Percentiles rank a stretch among this genome's conserved stretches.
phyloP scores from a whole-genome alignment of 2,113 vertebrate species.

The Sitta europaea region DNA sequence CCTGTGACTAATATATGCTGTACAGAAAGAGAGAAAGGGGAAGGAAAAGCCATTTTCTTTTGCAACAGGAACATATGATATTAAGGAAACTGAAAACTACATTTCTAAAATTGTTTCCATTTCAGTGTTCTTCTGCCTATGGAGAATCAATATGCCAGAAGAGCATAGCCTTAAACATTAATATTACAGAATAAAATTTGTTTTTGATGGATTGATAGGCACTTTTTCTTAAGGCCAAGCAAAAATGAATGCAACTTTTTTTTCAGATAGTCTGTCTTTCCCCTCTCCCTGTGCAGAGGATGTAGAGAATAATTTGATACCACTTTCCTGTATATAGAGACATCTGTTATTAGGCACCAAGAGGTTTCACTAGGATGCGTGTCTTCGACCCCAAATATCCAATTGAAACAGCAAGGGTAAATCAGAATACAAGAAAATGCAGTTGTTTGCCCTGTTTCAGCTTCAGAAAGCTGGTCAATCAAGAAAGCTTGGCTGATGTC shows the following conservation, averaged over 20 bases:
- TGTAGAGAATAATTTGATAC: constrained; percentile 38
- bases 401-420: constrained; percentile 24
- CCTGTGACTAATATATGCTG: neutral
- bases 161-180: constrained; percentile 74
- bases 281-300: neutral
- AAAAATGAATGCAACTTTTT: constrained; percentile 65
- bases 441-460: neutral
- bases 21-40: neutral
- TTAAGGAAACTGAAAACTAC: constrained; percentile 74
- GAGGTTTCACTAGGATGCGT: neutral
- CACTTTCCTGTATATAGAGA: constrained; percentile 31
- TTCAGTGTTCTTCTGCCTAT: constrained; percentile 65
- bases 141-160: constrained; percentile 77
- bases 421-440: constrained; percentile 12
- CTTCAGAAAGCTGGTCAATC: constrained; percentile 30
- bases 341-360: constrained; percentile 52
- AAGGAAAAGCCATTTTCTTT: constrained; percentile 67
- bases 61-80: constrained; percentile 56
- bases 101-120: constrained; percentile 80
- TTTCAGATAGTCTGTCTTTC: neutral
- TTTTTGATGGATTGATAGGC: constrained; percentile 76
- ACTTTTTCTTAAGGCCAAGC: constrained; percentile 73
- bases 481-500: constrained; percentile 8
- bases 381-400: neutral
- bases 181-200: constrained; percentile 78